Evolutionary conservation across 2,797 vertebrate genomes (phyloP).

Genomic region (Sitta carolinensis): DNA sequence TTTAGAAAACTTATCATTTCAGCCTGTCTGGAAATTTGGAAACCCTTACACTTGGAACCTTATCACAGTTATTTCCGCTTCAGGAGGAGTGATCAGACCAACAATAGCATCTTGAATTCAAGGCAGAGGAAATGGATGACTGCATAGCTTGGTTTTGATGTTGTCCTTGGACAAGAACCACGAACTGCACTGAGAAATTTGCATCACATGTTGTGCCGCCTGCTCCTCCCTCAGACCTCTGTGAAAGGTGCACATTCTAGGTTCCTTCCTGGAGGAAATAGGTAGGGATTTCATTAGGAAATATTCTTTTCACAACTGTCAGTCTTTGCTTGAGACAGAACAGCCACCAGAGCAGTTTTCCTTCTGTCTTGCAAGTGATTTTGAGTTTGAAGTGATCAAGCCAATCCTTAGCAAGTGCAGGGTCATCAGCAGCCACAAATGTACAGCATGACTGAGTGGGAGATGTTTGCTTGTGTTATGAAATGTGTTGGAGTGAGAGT

Average conservation of each 20-base stretch:
- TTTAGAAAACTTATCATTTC: slow-evolving; percentile 72
- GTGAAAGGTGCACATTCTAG: slow-evolving; percentile 8
- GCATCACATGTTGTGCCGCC: background rate
- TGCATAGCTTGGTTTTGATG: slow-evolving; percentile 41
- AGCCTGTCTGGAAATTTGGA: slow-evolving; percentile 73
- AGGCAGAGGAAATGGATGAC: slow-evolving; percentile 54
- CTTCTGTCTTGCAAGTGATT: slow-evolving; percentile 37
- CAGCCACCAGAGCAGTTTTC: background rate
- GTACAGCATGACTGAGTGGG: slow-evolving; percentile 22
- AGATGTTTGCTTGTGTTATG: slow-evolving; percentile 73
- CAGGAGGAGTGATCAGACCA: slow-evolving; percentile 56
- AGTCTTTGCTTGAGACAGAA: background rate
- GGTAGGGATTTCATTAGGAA: background rate
- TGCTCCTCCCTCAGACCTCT: background rate
- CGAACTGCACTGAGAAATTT: background rate
- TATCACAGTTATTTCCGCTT: slow-evolving; percentile 70
- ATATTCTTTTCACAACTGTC: background rate
- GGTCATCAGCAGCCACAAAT: slow-evolving; percentile 62
- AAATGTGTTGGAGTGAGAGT: slow-evolving; percentile 72
- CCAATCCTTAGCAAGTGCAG: slow-evolving; percentile 44
- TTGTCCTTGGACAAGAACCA: background rate
- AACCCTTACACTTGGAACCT: slow-evolving; percentile 67
- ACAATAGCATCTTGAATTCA: slow-evolving; percentile 66
- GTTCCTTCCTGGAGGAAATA: background rate
- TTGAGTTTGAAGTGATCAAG: slow-evolving; percentile 40